Base-by-base conservation (phyloP, 2,113 vertebrate species). In the Bubo bubo region DNA sequence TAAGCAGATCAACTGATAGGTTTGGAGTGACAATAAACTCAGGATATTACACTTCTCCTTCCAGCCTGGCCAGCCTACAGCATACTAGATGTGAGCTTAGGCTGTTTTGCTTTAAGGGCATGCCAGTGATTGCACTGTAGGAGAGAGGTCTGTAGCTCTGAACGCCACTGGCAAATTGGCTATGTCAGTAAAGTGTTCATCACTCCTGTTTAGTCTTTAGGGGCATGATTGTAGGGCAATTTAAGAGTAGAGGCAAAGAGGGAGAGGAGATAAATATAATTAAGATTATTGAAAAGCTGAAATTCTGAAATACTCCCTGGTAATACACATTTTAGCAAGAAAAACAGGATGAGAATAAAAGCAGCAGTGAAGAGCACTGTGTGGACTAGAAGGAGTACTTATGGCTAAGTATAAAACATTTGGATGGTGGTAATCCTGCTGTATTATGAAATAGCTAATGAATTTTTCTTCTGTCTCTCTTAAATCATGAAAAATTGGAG, bases 81-180 rank as follows among this genome's bases (percentile, higher is more conserved):
- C 53, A 34, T 0, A 1, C 41, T 56, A n/a, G 34, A 52, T 0
- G 0, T 55, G 70, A 60, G 6, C 4, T 64, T 28, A 49, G 7
- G 24, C 22, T 79, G 17, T 59, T 91, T 77, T 66, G 28, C 37
- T 88, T 76, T 91, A 35, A 83, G 62, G 30, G 50, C 21, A 4
- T 60, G 62, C 56, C n/a, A 68, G 18, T 20, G 39, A 41, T 63
- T 86, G 72, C 67, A 8, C 27, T 85, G 43, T 56, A 43, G 63
- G 55, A 79, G 52, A 70, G 47, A 55, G 17, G 9, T 70, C 35
- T 62, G 49, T 50, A 56, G 47, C 12, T 60, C 26, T 47, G 13
- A 94, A 71, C 10, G 49, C 3, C 20, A 19, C 10, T 35, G 74
- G 60, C 43, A 91, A 55, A 71, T 30, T 62, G 2, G 47, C 37